A percentile compares a stretch with the other conserved stretches of the same genome.
These are phyloP conservation scores for Temnothorax nylanderi DNA, from an alignment of 1,140 invertebrate genomes.

Conservation along the genomic window DNA sequence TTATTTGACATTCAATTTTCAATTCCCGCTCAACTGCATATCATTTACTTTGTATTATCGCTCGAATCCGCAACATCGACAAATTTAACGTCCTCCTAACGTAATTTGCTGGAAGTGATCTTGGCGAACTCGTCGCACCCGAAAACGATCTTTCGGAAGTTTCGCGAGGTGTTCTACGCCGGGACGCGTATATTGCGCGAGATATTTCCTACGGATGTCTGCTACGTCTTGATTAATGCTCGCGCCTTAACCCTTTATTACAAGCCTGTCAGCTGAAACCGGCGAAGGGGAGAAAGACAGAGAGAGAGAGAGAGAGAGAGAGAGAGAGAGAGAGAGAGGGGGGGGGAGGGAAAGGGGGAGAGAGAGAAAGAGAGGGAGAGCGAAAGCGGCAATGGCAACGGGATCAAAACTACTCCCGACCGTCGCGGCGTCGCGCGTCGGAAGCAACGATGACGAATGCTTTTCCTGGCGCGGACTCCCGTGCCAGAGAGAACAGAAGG, in stretches of 20 bases:
- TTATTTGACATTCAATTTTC: neutral
- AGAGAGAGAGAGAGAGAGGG: neutral
- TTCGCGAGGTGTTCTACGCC: conserved; percentile 34
- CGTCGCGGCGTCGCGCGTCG: too few species aligned
- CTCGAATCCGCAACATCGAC: neutral
- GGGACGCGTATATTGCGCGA: conserved; percentile 7
- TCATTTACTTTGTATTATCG: conserved; percentile 1
- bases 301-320: too few species aligned
- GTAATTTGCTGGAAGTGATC: conserved; percentile 28
- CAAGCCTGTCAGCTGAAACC: conserved; percentile 48
- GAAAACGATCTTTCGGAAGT: conserved; percentile 40
- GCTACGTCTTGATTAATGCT: conserved; percentile 51
- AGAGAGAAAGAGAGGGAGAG: neutral
- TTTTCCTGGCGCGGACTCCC: conserved; percentile 20
- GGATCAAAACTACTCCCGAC: conserved; percentile 48
- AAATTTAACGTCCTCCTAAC: neutral
- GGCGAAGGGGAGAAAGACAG: neutral
- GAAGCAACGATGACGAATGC: conserved; percentile 58
- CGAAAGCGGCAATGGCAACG: conserved; percentile 26
- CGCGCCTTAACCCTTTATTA: conserved; percentile 55
- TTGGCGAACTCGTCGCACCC: neutral
- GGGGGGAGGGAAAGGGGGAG: neutral
- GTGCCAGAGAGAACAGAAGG: conserved; percentile 22
- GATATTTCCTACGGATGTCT: conserved; percentile 56
- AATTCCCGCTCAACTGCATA: neutral